Evolutionary conservation across 2,888 invertebrate genomes (phyloP), one percentile per base, ranked within the genome.

Genomic region (Mythimna pallens): DNA sequence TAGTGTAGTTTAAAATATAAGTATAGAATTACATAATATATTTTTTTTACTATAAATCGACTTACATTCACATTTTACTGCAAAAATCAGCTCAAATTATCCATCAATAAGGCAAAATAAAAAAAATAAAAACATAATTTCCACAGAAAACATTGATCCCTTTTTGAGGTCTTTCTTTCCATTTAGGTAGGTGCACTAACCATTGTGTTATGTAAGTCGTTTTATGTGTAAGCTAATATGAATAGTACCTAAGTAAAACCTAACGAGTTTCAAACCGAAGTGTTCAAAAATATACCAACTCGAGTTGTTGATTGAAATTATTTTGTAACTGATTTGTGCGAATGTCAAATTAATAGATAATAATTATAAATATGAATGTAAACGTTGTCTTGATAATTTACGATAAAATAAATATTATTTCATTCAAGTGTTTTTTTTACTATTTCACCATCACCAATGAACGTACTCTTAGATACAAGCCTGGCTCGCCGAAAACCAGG

Each of bases 261-360:
- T 84, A 82, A 78, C 76, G 74, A 83, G 84, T 83, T 83, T 84
- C 64, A 84, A 78, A 83, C 87, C 81, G 81, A 86, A 87, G 90
- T 90, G 89, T 90, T 90, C 89, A 90, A 86, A 85, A 84, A 74
- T 80, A 80, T 82, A 86, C 77, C 83, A 84, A 76, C 79, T 78
- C 73, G 77, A 84, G 65, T 73, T 71, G 78, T 73, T 82, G 72
- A 80, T 81, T 87, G 78, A 80, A 85, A 84, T 80, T 75, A 80
- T 80, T 77, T 75, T 81, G 62, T 80, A 80, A 80, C 70, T 80
- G 79, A 84, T 75, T 83, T 73, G 87, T 76, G 76, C 76, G 80
- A 85, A 87, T 86, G 87, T 83, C 74, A 80, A 78, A 74, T 77
- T 75, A 76, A 64, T 76, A 71, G 36, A 57, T 71, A 47, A 34